Evolutionary conservation across 2,797 vertebrate genomes (phyloP).

Genomic region (Onychomys arenicola): DNA sequence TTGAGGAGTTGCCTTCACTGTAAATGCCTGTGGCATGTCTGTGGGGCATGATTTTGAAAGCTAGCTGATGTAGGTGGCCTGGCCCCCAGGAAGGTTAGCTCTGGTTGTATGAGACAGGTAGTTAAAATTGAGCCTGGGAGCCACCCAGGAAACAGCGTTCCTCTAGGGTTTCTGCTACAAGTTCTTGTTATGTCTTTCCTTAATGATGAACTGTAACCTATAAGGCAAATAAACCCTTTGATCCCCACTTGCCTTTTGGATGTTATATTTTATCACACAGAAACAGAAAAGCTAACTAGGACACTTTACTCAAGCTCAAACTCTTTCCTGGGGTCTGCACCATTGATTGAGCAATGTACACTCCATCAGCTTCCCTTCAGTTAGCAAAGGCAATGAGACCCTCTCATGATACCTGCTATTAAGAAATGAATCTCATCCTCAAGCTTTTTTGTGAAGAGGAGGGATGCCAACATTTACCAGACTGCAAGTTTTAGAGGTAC

Average conservation of each 20-base stretch:
- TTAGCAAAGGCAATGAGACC: background rate
- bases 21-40: background rate
- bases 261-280: background rate
- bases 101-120: background rate
- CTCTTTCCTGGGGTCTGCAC: background rate
- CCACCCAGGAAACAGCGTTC: background rate
- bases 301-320: background rate
- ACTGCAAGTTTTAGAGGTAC: background rate
- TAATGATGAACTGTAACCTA: background rate
- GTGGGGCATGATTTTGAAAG: background rate
- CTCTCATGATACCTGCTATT: background rate
- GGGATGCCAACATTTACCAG: background rate
- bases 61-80: background rate
- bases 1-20: too few relatives aligned
- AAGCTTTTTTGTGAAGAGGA: background rate
- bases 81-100: too few relatives aligned
- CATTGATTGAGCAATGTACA: background rate
- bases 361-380: background rate
- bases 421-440: background rate
- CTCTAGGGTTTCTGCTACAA: background rate
- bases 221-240: background rate
- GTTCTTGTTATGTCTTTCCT: background rate
- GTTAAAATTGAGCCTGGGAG: background rate
- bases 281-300: too few relatives aligned
- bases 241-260: background rate